phyloP scores from a whole-genome alignment of 2,888 invertebrate species.

The Sericinus montela region DNA sequence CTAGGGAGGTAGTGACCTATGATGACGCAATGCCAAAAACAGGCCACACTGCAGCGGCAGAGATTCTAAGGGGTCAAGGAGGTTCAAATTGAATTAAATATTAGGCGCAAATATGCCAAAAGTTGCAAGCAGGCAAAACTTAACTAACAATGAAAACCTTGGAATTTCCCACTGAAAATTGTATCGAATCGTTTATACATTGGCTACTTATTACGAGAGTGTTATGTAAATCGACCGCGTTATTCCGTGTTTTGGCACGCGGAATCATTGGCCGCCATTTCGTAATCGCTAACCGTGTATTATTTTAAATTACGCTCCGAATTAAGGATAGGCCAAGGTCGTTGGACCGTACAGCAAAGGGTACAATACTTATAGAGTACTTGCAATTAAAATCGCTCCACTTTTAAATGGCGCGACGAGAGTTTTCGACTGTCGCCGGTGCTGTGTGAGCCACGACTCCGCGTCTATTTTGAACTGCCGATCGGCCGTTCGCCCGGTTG shows the following conservation, averaged over 20 bases:
- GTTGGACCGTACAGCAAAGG: neutral
- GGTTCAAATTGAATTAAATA: slow-evolving; percentile 61
- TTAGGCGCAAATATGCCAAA: slow-evolving; percentile 43
- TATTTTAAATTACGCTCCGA: neutral
- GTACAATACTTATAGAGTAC: neutral
- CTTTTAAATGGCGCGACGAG: slow-evolving; percentile 32
- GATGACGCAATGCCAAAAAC: slow-evolving; percentile 76
- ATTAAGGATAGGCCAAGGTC: slow-evolving; percentile 7
- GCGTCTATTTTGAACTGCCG: slow-evolving; percentile 75
- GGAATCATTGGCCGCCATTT: slow-evolving; percentile 4
- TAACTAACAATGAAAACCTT: slow-evolving; percentile 16
- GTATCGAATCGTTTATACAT: slow-evolving; percentile 18
- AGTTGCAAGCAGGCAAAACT: slow-evolving; percentile 31
- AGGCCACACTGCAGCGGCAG: slow-evolving; percentile 53
- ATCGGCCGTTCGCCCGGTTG: slow-evolving; percentile 72
- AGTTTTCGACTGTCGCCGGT: slow-evolving; percentile 48
- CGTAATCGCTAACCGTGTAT: slow-evolving; percentile 2
- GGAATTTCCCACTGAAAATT: slow-evolving; percentile 20
- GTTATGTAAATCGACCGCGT: slow-evolving; percentile 23
- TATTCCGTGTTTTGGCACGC: slow-evolving; percentile 21
- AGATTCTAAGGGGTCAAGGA: slow-evolving; percentile 63
- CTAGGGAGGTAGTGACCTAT: slow-evolving; percentile 74
- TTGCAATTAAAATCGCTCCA: neutral
- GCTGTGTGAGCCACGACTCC: slow-evolving; percentile 42
- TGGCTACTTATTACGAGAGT: slow-evolving; percentile 18